Base-by-base conservation (phyloP, 2,888 invertebrate species). In the Hemithea aestivaria region DNA sequence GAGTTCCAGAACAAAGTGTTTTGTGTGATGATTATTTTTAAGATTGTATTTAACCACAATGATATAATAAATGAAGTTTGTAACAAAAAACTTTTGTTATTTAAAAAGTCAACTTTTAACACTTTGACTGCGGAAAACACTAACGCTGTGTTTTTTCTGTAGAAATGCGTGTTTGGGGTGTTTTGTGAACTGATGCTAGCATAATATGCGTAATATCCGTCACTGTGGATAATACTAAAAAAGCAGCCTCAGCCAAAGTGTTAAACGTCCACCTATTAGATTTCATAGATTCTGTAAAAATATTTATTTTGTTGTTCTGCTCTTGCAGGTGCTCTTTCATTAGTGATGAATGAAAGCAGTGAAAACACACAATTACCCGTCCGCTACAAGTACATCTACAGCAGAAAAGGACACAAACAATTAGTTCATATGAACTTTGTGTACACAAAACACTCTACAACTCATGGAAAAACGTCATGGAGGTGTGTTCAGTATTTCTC, bases 371-470 rank as follows among this genome's bases (percentile, higher is more conserved):
- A 73, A 35, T 58, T 87, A 28, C 87, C 88, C 7, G 71, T 66
- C 10, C 72, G 83, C 23, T 88, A 87, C 62, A 87, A 80, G 50
- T 88, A 88, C 54, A 88, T 88, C 56, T 88, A 82, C 61, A 88
- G 88, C 59, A 77, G 88, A 39, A 88, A 88, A 55, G 88, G 88
- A 2, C 88, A 88, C 59, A 88, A 87, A 65, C 88, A 88, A 50
- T 66, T 88, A 51, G 87, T 88, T 27, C 83, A 87, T 64, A 81
- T 79, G 78, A 87, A 87, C 60, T 88, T 87, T 63, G 87, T 88
- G 20, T 88, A 87, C 52, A 88, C 88, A 5, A 88, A 88, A 64
- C 88, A 88, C 63, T 88, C 88, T 0, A 88, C 88, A 1, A 85
- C 84, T 1, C 85, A 88, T 31, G 88, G 88, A 1, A 88, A 88